Evolutionary conservation across 1,140 invertebrate species (phyloP), one percentile per base, ranked within the genome.

Genomic region (Drosophila pruinosa): DNA sequence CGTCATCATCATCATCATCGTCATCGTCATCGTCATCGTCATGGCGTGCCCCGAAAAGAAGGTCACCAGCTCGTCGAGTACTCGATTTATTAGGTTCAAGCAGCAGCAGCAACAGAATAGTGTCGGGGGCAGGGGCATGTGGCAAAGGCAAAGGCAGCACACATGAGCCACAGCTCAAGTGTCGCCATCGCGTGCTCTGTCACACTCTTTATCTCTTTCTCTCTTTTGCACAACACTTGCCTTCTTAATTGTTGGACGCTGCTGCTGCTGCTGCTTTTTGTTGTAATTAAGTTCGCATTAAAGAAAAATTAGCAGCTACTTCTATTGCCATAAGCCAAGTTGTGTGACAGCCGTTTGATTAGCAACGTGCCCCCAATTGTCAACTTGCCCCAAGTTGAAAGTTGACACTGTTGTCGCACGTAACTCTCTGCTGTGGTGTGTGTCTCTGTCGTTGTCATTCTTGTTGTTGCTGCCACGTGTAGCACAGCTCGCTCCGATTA

Each of bases 21-120:
- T 41, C 17, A 45, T 56, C 39, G 4, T 31, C 41, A 34, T 61
- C 54, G 22, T 52, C 10, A 5, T 63, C 39, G 7, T 43, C 41
- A 53, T 58, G 56, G 54, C 43, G 36, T 67, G 63, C 58, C 45
- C 52, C 61, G 56, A 72, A 81, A 86, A 86, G 82, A 86, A 86
- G 81, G 81, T 86, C 82, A 81, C 52, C 69, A 75, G 56, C 80
- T 72, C 61, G 77, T 80, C 81, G 74, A 85, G 82, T 22, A 67
- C 80, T 74, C 82, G 81, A 86, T 86, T 86, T 86, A 86, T 86
- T 88, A 86, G 81, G 82, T 88, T 86, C 82, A 86, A 86, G 81
- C 75, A 34, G 31, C 31, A 34, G 31, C 5, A 28, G 26, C 26
- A 28, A 6, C 26, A 31, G 7, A 7, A 31, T n/a, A n/a, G n/a